A percentile compares a stretch with the other conserved stretches of the same genome.
phyloP scores from a whole-genome alignment of 2,888 invertebrate species.

The Muschampia plurimacula region DNA sequence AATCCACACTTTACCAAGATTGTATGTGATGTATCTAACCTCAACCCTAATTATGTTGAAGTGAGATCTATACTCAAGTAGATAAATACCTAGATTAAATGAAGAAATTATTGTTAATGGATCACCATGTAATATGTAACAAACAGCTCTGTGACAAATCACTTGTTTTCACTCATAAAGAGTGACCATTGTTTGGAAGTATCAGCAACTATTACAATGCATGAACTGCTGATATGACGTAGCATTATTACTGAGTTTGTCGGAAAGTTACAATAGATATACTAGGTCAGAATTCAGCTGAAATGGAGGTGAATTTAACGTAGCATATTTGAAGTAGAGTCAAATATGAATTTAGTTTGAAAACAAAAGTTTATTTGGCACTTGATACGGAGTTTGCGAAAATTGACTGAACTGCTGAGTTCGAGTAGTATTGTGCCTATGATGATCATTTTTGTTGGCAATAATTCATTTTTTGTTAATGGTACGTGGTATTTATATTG shows the following conservation, averaged over 20 bases:
- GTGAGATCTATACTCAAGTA: no score
- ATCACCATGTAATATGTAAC: no score
- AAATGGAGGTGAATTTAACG: slow-evolving; percentile 10
- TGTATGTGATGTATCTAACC: no score
- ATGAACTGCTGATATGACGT: slow-evolving; percentile 24
- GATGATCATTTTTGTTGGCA: slow-evolving; percentile 4
- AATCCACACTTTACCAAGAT: no score
- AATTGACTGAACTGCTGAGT: not conserved
- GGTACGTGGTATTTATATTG: not conserved
- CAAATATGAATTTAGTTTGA: slow-evolving; percentile 21
- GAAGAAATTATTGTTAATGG: no score
- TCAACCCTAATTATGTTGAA: no score
- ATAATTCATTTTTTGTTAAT: not conserved
- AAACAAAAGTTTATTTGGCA: slow-evolving; percentile 18
- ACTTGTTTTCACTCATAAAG: not conserved
- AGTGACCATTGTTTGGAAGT: slow-evolving; percentile 25
- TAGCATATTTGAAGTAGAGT: slow-evolving; percentile 22
- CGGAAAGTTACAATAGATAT: slow-evolving; percentile 18
- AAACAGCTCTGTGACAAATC: no score
- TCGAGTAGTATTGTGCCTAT: not conserved
- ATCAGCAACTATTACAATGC: slow-evolving; percentile 27
- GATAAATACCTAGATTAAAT: no score
- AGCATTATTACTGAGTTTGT: slow-evolving; percentile 20
- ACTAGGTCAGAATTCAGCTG: slow-evolving; percentile 14
- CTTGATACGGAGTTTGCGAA: slow-evolving; percentile 11